Conservation (phyloP, 2,888 invertebrate species). For the Dorcus hopei region DNA sequence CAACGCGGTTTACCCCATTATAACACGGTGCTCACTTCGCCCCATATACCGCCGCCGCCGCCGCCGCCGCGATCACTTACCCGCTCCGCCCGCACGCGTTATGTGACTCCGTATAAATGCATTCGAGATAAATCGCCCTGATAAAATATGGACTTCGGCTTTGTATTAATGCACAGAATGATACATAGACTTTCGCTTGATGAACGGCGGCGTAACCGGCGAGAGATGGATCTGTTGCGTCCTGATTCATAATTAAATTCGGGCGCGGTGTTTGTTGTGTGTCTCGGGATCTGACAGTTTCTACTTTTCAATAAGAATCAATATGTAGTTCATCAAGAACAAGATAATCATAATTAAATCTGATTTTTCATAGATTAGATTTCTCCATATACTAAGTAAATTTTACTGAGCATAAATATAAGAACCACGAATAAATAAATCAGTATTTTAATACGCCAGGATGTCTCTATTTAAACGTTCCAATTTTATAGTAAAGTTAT, state of each 20-base stretch:
- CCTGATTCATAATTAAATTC: neutral
- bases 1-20: constrained; percentile 52
- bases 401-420: too few relatives aligned
- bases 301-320: too few relatives aligned
- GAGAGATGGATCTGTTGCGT: constrained; percentile 30
- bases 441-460: too few relatives aligned
- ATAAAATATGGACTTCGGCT: constrained; percentile 49
- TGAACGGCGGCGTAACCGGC: constrained; percentile 41
- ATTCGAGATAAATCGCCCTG: constrained; percentile 49
- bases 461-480: too few relatives aligned
- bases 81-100: constrained; percentile 34
- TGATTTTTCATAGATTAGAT: too few relatives aligned
- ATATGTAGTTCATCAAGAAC: too few relatives aligned
- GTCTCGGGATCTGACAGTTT: too few relatives aligned
- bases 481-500: too few relatives aligned
- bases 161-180: constrained; percentile 44
- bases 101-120: constrained; percentile 43
- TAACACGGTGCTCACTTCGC: constrained; percentile 35
- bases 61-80: constrained; percentile 26
- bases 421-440: too few relatives aligned
- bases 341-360: too few relatives aligned
- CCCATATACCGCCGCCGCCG: constrained; percentile 14
- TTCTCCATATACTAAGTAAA: too few relatives aligned
- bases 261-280: neutral
- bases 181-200: constrained; percentile 42